Evolutionary conservation across 2,888 invertebrate species (phyloP), one percentile per base, ranked within the genome.

Genomic region (Lasioglossum lativentre): DNA sequence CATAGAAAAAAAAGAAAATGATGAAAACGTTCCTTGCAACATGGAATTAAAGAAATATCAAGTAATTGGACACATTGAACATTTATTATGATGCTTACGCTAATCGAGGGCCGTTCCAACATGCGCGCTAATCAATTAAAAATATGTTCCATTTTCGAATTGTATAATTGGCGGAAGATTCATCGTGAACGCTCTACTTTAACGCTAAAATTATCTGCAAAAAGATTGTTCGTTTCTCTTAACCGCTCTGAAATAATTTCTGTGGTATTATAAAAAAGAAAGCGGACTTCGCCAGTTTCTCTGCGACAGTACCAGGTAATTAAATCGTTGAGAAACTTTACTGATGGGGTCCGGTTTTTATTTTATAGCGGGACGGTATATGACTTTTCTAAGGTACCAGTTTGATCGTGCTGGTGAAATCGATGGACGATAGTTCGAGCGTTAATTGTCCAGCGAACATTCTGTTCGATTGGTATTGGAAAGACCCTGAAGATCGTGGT

Each of bases 41-140:
- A 38, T 30, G 10, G 3, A 47, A n/a, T 34, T 34, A 38, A 45
- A 38, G 10, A 45, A 10, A 38, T 72, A 73, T 34, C 12, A 70
- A 70, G 47, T 34, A 27, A 23, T 23, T 75, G 74, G 84, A 84
- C 59, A 75, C 52, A 63, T 84, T 47, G 34, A 72, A 30, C 47
- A 23, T 42, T 6, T 38, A 73, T 75, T 47, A 47, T 16, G 68
- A 2, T 68, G 40, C 70, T 19, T 59, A 40, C 30, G 56, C 34
- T 42, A 19, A 23, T 72, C 70, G 59, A 47, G 86, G 77, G 77
- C 70, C 88, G 59, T 80, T 87, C 80, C 88, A 83, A 87, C 34
- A 76, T 38, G 10, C 52, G 38, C 23, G 38, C 80, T 19, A 1
- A 56, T 56, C 56, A 12, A 56, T 56, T n/a, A 10, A 0, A 10